Base-by-base conservation (phyloP, 1,140 invertebrate species). In the Zaprionus ornatus region DNA sequence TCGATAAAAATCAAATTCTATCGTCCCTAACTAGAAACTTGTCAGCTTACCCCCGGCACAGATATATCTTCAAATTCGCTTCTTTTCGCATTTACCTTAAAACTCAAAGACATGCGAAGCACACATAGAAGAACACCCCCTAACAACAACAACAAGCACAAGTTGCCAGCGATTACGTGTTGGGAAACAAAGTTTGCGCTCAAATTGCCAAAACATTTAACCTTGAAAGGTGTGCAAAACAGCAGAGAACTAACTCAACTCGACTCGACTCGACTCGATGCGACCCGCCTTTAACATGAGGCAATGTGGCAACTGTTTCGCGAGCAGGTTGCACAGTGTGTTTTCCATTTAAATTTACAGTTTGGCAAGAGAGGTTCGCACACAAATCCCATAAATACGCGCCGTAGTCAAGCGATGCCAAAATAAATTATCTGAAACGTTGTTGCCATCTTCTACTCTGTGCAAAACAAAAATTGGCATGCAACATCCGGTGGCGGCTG, bases 391-490 rank as follows among this genome's bases (percentile, higher is more conserved):
- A 88, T 88, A 90, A 88, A 88, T 88, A 85, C 75, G 60, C 55
- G 55, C 69, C 66, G 81, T 77, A 79, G 84, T 62, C 69, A 72
- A 3, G 68, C 78, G 72, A 90, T 77, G 79, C 75, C 75, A 82
- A 88, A 88, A 88, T 88, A 85, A 88, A 88, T 88, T 88, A 88
- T 88, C 71, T 85, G 86, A 82, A 88, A 79, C 64, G 63, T 56
- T 69, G 78, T 79, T 65, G 60, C 45, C 45, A 50, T 19, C 45
- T 50, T 23, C 19, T 12, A 4, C 45, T 3, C 37, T 68, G 65
- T 74, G 52, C 75, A 71, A 32, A 32, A 65, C 79, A 81, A 80
- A 88, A 81, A 88, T 88, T 88, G 85, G 85, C 85, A 88, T 90
- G 81, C 85, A 90, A 88, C 85, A 88, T 88, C 85, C 85, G 85